Base-by-base conservation (phyloP, 2,113 vertebrate genomes). In the Hyla sarda region DNA sequence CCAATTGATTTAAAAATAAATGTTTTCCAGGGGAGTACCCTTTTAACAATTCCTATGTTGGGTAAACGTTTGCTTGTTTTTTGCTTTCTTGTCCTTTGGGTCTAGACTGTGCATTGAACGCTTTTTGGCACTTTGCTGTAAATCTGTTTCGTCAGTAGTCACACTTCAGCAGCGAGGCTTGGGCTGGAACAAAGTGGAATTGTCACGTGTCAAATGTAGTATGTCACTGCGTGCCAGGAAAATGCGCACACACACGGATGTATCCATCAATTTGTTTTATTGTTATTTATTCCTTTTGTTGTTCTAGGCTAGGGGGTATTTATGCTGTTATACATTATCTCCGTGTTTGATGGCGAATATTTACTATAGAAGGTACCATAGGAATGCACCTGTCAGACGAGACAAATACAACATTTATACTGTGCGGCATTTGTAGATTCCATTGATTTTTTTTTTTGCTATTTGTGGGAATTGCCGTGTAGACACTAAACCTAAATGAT, bases 121-220 rank as follows among this genome's bases (percentile, higher is more conserved):
- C n/a, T 45, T 73, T 73, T 54, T 74, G 67, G 30, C 78, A 81
- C 78, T 60, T 79, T 65, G 58, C 56, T 13, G 52, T 81, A 47
- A 81, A 81, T 81, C 14, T 37, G 56, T 47, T 62, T 62, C 21
- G 37, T 62, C 56, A 47, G 56, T 30, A 28, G 78, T 65, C 78
- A 81, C 78, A 81, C 37, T 65, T 56, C 56, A 81, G 60, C 78
- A 65, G n/a, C 28, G 56, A 81, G 34, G n/a, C 56, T 65, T 9
- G 60, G 78, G 56, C 58, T 62, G 45, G 8, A 41, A 47, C 78
- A 81, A 81, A 81, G 56, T 81, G 78, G 41, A 81, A 62, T 81
- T 81, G 78, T 81, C 78, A 81, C 78, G 28, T 81, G 37, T 81
- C 78, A 81, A 81, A 81, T 81, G 41, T 65, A 65, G 78, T 81